Evolutionary conservation across 2,113 vertebrate genomes (phyloP).

Genomic region (Trinectes maculatus): DNA sequence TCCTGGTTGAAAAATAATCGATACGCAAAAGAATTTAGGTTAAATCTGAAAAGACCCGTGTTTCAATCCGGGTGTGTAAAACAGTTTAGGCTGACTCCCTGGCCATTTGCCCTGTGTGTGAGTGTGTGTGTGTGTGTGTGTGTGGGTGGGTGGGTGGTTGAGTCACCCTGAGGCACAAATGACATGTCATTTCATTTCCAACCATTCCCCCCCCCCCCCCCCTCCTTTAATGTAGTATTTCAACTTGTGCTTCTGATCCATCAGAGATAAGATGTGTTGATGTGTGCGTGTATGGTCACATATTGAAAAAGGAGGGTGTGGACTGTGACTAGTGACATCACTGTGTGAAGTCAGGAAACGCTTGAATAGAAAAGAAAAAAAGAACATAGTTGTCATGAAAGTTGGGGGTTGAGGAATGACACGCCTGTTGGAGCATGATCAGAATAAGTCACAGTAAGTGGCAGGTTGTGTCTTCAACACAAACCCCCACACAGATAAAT

Average conservation of each 20-base stretch:
- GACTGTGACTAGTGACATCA: conserved; percentile 41
- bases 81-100: conserved; percentile 30
- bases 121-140: no score
- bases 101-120: conserved; percentile 13
- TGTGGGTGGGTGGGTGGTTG: no score
- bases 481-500: conserved; percentile 3
- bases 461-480: neutral
- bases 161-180: conserved; percentile 17
- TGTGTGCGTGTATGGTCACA: neutral
- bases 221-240: neutral
- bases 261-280: neutral
- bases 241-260: neutral
- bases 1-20: neutral
- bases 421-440: neutral
- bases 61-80: conserved; percentile 25
- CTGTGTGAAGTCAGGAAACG: conserved; percentile 40
- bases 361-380: no score
- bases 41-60: conserved; percentile 3
- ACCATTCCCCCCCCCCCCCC: neutral
- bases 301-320: conserved; percentile 11
- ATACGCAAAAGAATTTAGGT: neutral
- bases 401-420: conserved; percentile 12
- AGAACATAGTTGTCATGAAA: conserved; percentile 36
- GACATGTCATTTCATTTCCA: conserved; percentile 8
- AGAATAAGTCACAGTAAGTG: neutral